Base-by-base conservation (phyloP, 2,888 invertebrate genomes). In the Pseudanteris insignis region DNA sequence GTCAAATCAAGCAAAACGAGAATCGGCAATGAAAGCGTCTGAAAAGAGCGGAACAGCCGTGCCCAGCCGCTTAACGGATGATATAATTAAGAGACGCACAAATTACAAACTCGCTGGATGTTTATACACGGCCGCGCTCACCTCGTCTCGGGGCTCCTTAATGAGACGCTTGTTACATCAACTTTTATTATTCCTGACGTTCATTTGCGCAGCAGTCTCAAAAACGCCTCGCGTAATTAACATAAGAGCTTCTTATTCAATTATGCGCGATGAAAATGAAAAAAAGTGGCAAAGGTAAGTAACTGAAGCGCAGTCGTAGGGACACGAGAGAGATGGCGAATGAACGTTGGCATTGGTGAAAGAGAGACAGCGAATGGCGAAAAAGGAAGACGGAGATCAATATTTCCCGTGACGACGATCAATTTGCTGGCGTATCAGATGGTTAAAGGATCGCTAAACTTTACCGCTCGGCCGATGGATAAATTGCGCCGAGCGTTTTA, bases 71-170 rank as follows among this genome's bases (percentile, higher is more conserved):
- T 77, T 76, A 78, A 78, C 79, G 77, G 79, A 79, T 79, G 79
- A 79, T 79, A 78, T 79, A 79, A 79, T 79, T 79, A 79, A 79
- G 77, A 78, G 76, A 73, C 74, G 78, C 79, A 79, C 79, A 79
- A 79, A 79, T 79, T 79, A 79, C 79, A 76, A 78, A 75, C 73
- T 75, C 76, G 76, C 71, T 71, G 71, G 73, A 79, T 78, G 78
- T 77, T 78, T 78, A 79, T 78, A 78, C 72, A 71, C 76, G 68
- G 72, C 72, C 71, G 72, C 66, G 71, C 75, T n/a, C n/a, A n/a
- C n/a, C n/a, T n/a, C n/a, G n/a, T n/a, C n/a, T n/a, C n/a, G n/a
- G n/a, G n/a, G n/a, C n/a, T n/a, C n/a, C 73, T 76, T 77, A 77
- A 78, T 77, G 77, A 76, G 76, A 72, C 73, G 71, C 70, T 69